Evolutionary conservation across 1,140 invertebrate genomes (phyloP).

Genomic region (Heliconius congener): DNA sequence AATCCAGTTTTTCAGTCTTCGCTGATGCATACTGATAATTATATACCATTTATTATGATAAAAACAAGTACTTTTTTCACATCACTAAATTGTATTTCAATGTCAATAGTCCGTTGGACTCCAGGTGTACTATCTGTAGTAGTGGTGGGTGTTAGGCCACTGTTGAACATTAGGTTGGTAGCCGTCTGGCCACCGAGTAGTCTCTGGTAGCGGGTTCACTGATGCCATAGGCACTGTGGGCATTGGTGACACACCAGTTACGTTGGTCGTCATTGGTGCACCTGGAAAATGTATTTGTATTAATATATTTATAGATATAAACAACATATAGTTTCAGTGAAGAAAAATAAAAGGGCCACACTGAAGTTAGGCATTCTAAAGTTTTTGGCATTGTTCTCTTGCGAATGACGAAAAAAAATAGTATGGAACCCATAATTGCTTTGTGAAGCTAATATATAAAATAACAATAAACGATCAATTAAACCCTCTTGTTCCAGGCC

Average conservation of each 20-base stretch:
- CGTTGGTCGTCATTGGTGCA: constrained; percentile 51
- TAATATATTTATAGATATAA: not conserved
- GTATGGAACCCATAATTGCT: too few relatives aligned
- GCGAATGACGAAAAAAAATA: too few relatives aligned
- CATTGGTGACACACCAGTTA: constrained; percentile 51
- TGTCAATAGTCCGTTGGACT: not conserved
- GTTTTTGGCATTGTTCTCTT: too few relatives aligned
- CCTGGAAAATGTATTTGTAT: constrained; percentile 43
- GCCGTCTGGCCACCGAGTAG: constrained; percentile 51
- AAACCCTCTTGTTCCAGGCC: too few relatives aligned
- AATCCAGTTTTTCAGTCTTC: too few relatives aligned
- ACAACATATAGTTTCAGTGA: too few relatives aligned
- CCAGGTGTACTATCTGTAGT: constrained; percentile 79
- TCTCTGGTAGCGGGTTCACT: constrained; percentile 41
- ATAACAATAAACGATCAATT: too few relatives aligned
- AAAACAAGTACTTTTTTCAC: not conserved
- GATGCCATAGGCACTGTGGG: constrained; percentile 43
- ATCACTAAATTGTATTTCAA: too few relatives aligned
- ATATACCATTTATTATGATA: not conserved
- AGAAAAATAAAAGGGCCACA: too few relatives aligned
- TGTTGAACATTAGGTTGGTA: constrained; percentile 72
- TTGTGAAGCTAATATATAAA: too few relatives aligned
- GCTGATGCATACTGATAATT: too few relatives aligned
- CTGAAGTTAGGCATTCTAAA: too few relatives aligned
- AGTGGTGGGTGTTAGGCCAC: constrained; percentile 80